phyloP scores from a whole-genome alignment of 1,140 invertebrate species.

The Danaus melanippus region DNA sequence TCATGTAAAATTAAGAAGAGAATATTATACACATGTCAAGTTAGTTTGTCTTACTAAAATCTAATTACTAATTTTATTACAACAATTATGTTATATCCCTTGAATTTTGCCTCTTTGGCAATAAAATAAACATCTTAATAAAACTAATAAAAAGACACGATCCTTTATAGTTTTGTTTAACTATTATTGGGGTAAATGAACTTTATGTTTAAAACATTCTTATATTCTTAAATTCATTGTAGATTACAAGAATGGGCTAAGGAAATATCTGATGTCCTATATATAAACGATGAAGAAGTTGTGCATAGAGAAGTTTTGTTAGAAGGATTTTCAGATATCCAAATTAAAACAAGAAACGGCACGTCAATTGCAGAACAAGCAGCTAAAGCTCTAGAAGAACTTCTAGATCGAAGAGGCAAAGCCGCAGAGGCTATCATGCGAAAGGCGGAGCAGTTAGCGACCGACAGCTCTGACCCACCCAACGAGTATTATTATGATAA shows the following conservation, averaged over 20 bases:
- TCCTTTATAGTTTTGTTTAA: no score
- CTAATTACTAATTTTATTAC: no score
- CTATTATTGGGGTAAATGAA: no score
- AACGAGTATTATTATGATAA: slow-evolving; percentile 36
- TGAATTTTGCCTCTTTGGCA: no score
- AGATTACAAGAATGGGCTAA: slow-evolving; percentile 53
- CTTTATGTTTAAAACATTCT: no score
- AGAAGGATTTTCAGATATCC: slow-evolving; percentile 45
- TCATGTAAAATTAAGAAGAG: no score
- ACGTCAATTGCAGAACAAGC: slow-evolving; percentile 47
- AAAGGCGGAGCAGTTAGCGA: slow-evolving; percentile 47
- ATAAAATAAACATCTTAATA: no score
- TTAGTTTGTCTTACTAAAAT: no score
- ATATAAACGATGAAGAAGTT: slow-evolving; percentile 39
- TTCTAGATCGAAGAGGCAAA: slow-evolving; percentile 37
- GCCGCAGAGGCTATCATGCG: slow-evolving; percentile 56
- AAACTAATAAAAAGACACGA: no score
- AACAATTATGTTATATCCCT: no score
- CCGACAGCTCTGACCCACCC: slow-evolving; percentile 22
- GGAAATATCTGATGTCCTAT: slow-evolving; percentile 41
- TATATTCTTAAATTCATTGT: slow-evolving; percentile 4
- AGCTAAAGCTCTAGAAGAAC: slow-evolving; percentile 37
- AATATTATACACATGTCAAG: no score
- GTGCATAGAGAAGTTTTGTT: slow-evolving; percentile 38
- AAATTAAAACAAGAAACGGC: slow-evolving; percentile 42